These are phyloP conservation scores for Oasisia sp. DNA, from an alignment of 2,888 invertebrate genomes.

Conservation along the genomic window DNA sequence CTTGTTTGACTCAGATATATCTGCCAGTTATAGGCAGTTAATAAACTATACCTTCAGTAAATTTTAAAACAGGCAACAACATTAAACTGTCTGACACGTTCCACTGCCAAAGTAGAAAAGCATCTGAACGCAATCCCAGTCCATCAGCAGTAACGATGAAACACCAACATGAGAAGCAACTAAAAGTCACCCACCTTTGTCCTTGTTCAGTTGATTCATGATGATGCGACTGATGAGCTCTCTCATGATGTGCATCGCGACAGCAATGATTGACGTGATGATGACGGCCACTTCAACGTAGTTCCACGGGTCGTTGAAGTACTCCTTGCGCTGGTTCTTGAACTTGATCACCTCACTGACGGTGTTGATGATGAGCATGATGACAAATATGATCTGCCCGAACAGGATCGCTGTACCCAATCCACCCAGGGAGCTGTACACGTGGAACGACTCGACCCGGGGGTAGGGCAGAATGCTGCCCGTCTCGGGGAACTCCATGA, in stretches of 20 bases:
- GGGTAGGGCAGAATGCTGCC: constrained; percentile 50
- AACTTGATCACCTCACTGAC: constrained; percentile 34
- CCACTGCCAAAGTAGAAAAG: no score
- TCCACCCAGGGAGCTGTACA: constrained; percentile 35
- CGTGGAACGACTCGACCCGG: constrained; percentile 45
- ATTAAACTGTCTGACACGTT: no score
- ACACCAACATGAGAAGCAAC: no score
- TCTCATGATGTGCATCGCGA: constrained; percentile 47
- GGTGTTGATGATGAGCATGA: constrained; percentile 37
- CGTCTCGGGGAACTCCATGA: constrained; percentile 55
- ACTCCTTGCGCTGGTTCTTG: constrained; percentile 32
- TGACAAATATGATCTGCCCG: constrained; percentile 35
- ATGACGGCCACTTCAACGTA: constrained; percentile 54
- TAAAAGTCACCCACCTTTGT: neutral
- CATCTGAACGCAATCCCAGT: no score
- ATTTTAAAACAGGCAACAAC: no score
- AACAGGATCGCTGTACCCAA: constrained; percentile 27
- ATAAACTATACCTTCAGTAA: no score
- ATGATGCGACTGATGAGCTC: constrained; percentile 23
- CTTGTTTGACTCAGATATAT: no score
- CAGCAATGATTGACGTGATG: constrained; percentile 54
- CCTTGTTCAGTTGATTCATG: neutral
- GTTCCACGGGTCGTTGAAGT: constrained; percentile 59
- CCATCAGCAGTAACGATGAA: no score
- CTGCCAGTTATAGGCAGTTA: no score